Percentiles rank a stretch among this genome's conserved stretches.
Evolutionary conservation across 1,140 invertebrate species (phyloP).

Genomic region (Ridgeia piscesae): DNA sequence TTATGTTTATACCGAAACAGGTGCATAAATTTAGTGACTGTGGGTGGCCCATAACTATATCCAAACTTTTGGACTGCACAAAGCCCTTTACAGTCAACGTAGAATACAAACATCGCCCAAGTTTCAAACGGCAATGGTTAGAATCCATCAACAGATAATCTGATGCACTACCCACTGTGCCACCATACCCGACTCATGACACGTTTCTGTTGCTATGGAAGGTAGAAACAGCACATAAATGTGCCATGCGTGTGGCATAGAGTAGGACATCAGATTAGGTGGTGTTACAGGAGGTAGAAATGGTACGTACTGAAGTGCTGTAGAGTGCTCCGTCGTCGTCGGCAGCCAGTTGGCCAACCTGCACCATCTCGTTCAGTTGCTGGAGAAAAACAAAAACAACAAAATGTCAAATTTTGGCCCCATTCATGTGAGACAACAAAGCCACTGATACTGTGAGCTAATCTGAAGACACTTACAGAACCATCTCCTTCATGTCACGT

Average conservation of each 20-base stretch:
- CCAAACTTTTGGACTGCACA: no score
- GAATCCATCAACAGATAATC: no score
- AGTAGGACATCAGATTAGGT: no score
- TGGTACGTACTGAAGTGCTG: neutral
- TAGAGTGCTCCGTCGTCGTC: slow-evolving; percentile 46
- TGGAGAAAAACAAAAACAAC: slow-evolving; percentile 30
- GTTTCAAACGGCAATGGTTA: no score
- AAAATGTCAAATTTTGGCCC: neutral
- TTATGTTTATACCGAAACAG: neutral
- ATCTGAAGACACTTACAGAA: no score
- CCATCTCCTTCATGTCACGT: no score
- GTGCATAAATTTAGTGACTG: neutral
- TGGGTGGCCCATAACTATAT: neutral
- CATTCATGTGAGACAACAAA: no score
- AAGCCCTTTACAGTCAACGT: no score
- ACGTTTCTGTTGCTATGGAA: neutral
- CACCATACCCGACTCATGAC: neutral
- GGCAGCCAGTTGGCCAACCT: slow-evolving; percentile 43
- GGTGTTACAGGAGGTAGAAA: neutral
- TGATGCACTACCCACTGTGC: neutral
- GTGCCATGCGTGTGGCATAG: no score
- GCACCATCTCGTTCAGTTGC: slow-evolving; percentile 49
- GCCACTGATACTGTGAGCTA: no score
- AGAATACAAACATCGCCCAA: no score
- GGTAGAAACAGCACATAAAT: neutral